Evolutionary conservation across 2,888 invertebrate species (phyloP).

Genomic region (Mesoligia furuncula): DNA sequence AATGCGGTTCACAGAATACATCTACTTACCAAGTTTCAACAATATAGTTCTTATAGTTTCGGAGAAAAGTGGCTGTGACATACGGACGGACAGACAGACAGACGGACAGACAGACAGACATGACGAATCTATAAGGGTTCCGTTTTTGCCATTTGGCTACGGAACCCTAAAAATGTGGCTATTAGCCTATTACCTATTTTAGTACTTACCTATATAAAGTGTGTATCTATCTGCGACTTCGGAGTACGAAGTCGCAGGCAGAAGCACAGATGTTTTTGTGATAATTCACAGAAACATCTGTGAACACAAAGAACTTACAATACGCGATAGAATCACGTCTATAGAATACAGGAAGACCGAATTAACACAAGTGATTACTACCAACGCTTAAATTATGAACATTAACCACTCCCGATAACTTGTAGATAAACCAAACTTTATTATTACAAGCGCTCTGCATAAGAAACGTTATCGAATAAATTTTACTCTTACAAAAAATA

Average conservation of each 20-base stretch:
- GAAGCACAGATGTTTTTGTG: constrained; percentile 3
- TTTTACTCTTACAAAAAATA: constrained; percentile 18
- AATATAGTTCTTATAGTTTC: too few relatives aligned
- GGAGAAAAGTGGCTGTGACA: too few relatives aligned
- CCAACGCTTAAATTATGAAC: constrained; percentile 34
- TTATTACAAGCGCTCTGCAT: constrained; percentile 22
- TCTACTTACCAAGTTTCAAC: too few relatives aligned
- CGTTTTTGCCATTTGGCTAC: too few relatives aligned
- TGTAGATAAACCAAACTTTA: constrained; percentile 35
- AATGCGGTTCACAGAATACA: too few relatives aligned
- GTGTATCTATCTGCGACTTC: neutral
- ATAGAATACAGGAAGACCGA: constrained; percentile 49
- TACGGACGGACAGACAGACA: too few relatives aligned
- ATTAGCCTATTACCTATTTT: too few relatives aligned
- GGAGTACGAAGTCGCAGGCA: neutral
- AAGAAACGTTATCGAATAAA: constrained; percentile 30
- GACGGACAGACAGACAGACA: too few relatives aligned
- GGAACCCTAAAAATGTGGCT: neutral
- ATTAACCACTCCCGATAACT: constrained; percentile 27
- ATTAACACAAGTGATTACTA: constrained; percentile 50
- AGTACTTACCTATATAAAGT: too few relatives aligned
- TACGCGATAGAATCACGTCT: constrained; percentile 9
- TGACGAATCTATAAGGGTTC: too few relatives aligned
- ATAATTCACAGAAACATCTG: constrained; percentile 15
- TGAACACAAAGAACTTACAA: constrained; percentile 40